Evolutionary conservation across 2,797 vertebrate genomes (phyloP).

Genomic region (Poeciliopsis turneri): DNA sequence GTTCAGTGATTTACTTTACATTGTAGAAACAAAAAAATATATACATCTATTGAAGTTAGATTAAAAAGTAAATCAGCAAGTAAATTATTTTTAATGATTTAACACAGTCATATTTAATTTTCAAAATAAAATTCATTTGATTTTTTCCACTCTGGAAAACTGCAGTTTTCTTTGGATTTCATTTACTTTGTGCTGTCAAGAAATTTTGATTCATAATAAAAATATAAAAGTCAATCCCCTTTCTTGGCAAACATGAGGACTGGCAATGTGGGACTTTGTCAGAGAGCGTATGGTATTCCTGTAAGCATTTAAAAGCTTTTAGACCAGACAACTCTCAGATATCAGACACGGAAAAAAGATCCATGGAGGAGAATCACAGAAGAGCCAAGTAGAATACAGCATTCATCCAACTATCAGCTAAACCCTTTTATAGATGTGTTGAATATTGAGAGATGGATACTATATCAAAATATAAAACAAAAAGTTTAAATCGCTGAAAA

Average conservation of each 20-base stretch:
- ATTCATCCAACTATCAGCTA: constrained; percentile 46
- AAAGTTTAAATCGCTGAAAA: not conserved
- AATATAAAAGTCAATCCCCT: constrained; percentile 63
- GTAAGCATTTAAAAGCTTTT: constrained; percentile 72
- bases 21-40: not conserved
- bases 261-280: constrained; percentile 59
- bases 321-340: constrained; percentile 62
- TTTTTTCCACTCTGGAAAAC: not conserved
- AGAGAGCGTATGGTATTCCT: constrained; percentile 67
- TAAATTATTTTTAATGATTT: not conserved
- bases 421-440: constrained; percentile 35
- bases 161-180: not conserved
- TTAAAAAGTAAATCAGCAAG: not conserved
- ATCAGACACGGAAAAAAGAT: constrained; percentile 66
- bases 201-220: constrained; percentile 30
- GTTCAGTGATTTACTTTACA: constrained; percentile 29
- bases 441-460: constrained; percentile 25
- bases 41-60: not conserved
- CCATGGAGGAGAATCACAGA: constrained; percentile 55
- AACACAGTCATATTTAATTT: not conserved
- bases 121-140: not conserved
- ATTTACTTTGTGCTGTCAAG: not conserved
- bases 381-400: constrained; percentile 68
- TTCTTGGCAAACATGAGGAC: constrained; percentile 59
- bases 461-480: not conserved